Evolutionary conservation across 2,113 vertebrate species (phyloP).

Genomic region (Pseudolaguvia tuberculata): DNA sequence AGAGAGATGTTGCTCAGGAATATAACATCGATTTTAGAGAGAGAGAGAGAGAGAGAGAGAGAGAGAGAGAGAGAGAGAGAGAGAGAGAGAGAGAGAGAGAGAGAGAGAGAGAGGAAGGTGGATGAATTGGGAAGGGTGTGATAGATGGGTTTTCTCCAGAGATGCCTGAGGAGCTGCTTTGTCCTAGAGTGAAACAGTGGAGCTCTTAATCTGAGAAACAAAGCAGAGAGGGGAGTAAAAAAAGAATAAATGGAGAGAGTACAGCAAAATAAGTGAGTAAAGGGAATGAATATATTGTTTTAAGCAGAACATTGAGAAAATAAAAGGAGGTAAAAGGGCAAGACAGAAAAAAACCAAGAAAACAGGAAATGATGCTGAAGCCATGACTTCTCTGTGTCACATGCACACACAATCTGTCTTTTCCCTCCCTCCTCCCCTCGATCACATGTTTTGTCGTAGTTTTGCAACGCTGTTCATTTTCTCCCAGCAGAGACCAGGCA

Average conservation of each 20-base stretch:
- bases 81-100: no score
- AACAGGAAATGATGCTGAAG: background rate
- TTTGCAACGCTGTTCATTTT: no score
- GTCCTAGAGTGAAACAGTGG: background rate
- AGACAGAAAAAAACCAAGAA: background rate
- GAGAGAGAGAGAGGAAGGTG: background rate
- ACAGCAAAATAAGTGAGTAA: background rate
- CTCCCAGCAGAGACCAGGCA: no score
- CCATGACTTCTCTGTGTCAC: background rate
- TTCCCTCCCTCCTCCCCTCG: background rate
- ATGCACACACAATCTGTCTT: no score
- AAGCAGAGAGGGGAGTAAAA: background rate
- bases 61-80: background rate
- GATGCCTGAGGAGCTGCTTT: background rate
- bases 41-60: background rate
- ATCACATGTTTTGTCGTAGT: no score
- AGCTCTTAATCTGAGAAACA: conserved; percentile 8
- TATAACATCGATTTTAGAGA: no score
- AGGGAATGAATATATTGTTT: background rate
- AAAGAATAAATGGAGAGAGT: background rate
- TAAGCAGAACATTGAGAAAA: background rate
- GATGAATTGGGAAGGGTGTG: background rate
- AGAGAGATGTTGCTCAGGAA: background rate
- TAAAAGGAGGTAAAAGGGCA: background rate
- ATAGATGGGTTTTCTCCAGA: background rate